Base-by-base conservation (phyloP, 2,113 vertebrate species). In the Trogon surrucura region DNA sequence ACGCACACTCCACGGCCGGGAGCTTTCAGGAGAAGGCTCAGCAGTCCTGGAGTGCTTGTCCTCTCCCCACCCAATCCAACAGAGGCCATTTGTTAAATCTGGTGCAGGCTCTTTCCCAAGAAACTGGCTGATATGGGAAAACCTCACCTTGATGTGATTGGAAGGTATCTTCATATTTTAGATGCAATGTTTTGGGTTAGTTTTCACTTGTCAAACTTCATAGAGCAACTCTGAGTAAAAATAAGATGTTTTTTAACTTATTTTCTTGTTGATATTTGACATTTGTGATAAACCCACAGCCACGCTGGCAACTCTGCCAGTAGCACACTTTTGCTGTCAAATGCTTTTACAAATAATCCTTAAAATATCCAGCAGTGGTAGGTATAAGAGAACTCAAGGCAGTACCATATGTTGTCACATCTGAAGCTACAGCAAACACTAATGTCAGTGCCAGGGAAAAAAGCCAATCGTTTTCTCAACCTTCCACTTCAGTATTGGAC, bases 331-430 rank as follows among this genome's bases (percentile, higher is more conserved):
- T 13, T 44, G 36, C 80, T 89, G 69, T 92, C 77, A 89, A 88
- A 26, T 34, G 48, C 56, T 91, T 91, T 84, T 81, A 89, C 44
- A 93, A 74, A 92, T 71, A 91, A 88, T 48, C 56, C 69, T 92
- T 86, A 78, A 93, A 91, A 88, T 78, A 84, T 23, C 69, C 88
- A 91, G 60, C 44, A 74, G 72, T 6, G 6, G 48, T 15, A 90
- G 41, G 58, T 45, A 48, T 7, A 80, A 78, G n/a, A 80, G 65
- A 90, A 91, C 51, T 92, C 72, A 92, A 74, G 61, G 77, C 83
- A 91, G 47, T 32, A 34, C 56, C 32, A 16, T n/a, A 80, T 71
- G 65, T 80, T 90, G 71, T 86, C 83, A 92, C 15, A 6, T 91
- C 53, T 79, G 57, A 93, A 95, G 57, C 73, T 71, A 81, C 38